Percentiles rank a stretch among this genome's conserved stretches.
Evolutionary conservation across 2,888 invertebrate species (phyloP).

Genomic region (Heliconius ismenius): DNA sequence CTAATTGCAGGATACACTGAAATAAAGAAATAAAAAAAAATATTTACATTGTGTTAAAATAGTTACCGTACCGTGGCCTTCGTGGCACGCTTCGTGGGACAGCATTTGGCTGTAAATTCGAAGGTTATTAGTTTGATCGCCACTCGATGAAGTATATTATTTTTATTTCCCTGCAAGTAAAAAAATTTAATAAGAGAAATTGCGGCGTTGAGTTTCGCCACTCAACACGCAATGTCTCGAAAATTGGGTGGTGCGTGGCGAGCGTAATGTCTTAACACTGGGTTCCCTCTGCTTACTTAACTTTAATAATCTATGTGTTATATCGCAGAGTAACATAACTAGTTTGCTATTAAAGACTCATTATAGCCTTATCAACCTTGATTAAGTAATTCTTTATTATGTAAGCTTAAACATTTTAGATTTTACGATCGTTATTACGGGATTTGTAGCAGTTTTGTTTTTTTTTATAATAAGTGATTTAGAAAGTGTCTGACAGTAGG

Average conservation of each 20-base stretch:
- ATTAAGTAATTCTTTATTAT: not conserved
- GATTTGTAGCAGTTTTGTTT: not conserved
- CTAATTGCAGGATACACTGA: too few relatives aligned
- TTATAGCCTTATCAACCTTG: not conserved
- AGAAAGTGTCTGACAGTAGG: not conserved
- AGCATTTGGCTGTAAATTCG: too few relatives aligned
- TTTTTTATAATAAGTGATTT: not conserved
- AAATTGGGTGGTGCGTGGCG: not conserved
- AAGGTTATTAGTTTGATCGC: too few relatives aligned
- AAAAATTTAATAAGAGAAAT: not conserved
- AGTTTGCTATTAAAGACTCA: not conserved
- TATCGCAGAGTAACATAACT: not conserved
- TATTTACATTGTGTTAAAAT: too few relatives aligned
- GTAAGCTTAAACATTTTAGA: not conserved
- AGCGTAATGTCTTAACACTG: not conserved
- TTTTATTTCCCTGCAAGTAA: too few relatives aligned
- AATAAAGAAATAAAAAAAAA: too few relatives aligned
- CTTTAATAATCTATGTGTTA: not conserved
- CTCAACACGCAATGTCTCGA: not conserved
- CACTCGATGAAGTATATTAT: too few relatives aligned
- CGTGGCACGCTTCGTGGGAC: too few relatives aligned
- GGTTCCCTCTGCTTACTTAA: not conserved
- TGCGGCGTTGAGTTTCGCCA: not conserved
- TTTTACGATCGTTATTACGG: not conserved
- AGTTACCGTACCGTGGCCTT: too few relatives aligned